Conservation (phyloP, 2,113 vertebrate species). For the Dasyurus viverrinus region DNA sequence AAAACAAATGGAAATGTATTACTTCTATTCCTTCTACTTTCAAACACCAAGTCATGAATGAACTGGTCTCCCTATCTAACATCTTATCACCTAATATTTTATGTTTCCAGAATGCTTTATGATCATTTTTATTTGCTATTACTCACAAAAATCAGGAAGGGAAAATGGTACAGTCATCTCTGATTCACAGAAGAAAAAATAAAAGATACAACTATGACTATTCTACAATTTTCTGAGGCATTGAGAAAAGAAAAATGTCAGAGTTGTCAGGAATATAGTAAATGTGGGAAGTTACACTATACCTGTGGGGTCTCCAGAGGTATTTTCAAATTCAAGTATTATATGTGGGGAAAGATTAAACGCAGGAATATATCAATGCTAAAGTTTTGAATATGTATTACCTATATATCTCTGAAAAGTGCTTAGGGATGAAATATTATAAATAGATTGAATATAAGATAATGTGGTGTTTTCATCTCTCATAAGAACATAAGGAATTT, state of each 20-base stretch:
- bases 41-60: not conserved
- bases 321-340: not conserved
- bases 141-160: not conserved
- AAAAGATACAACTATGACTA: not conserved
- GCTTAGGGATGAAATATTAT: not conserved
- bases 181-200: not conserved
- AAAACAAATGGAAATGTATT: not conserved
- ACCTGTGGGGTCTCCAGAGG: not conserved
- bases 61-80: not conserved
- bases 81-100: not conserved
- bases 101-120: not conserved
- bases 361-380: not conserved
- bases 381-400: not conserved
- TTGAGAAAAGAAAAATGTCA: constrained; percentile 24
- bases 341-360: not conserved
- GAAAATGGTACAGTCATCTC: not conserved
- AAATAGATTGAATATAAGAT: not conserved
- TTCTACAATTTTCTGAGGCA: not conserved
- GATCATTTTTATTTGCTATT: constrained; percentile 19
- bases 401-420: not conserved
- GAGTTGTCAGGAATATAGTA: not conserved
- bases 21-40: not conserved
- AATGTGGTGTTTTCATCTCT: not conserved
- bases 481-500: not conserved
- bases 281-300: constrained; percentile 25